Percentiles rank a stretch among this genome's conserved stretches.
These are phyloP conservation scores for Pristionchus fissidentatus DNA, from an alignment of 2,888 invertebrate species.

Conservation along the genomic window DNA sequence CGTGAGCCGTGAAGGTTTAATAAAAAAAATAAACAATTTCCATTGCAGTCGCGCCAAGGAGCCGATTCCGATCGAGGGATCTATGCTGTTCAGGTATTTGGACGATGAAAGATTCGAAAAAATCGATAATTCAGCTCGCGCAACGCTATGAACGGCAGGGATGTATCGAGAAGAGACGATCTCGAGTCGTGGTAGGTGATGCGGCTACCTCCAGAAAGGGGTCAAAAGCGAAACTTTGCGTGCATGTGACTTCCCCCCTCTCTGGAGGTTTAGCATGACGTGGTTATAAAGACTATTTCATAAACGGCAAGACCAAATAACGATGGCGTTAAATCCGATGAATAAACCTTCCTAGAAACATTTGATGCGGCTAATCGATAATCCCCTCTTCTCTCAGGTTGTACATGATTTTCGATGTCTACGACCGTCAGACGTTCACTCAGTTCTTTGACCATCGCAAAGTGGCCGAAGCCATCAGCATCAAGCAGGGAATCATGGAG, in stretches of 20 bases:
- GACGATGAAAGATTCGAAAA: not conserved
- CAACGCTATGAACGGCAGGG: not conserved
- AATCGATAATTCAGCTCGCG: not conserved
- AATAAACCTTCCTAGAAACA: no score
- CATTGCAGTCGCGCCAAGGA: not conserved
- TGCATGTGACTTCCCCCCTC: no score
- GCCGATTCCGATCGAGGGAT: not conserved
- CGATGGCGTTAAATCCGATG: no score
- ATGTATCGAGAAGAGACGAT: not conserved
- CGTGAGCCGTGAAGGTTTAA: no score
- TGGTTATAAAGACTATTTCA: no score
- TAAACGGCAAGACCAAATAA: no score
- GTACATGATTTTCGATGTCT: conserved; percentile 13
- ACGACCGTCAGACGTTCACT: conserved; percentile 2
- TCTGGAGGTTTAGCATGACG: no score
- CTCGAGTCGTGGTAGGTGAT: not conserved
- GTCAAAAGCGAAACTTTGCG: no score
- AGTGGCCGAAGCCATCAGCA: not conserved
- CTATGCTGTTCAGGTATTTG: not conserved
- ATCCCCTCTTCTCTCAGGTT: no score
- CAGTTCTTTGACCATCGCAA: not conserved
- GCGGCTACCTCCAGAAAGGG: no score
- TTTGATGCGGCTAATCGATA: no score
- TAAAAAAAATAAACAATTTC: not conserved
- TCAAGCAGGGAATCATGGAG: not conserved